A percentile compares a stretch with the other conserved stretches of the same genome.
phyloP scores from a whole-genome alignment of 1,140 invertebrate genomes.

The Achatina immaculata region DNA sequence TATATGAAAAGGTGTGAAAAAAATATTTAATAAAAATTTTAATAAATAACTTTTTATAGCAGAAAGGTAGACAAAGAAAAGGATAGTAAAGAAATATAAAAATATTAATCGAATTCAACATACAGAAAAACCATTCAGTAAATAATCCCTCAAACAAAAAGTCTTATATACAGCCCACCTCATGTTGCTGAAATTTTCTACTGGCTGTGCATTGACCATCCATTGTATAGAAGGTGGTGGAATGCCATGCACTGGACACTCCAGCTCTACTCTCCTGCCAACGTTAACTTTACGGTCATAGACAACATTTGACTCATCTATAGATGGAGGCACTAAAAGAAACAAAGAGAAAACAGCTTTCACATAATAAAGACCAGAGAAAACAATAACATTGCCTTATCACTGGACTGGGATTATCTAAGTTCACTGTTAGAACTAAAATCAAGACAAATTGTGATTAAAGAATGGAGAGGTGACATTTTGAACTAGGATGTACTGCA shows the following conservation, averaged over 20 bases:
- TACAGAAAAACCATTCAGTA: no score
- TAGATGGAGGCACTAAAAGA: constrained; percentile 70
- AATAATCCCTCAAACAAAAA: no score
- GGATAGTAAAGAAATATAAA: no score
- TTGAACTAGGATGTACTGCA: no score
- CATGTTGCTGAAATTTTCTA: constrained; percentile 26
- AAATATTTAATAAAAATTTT: no score
- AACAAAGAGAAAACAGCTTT: background rate
- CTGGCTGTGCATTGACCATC: constrained; percentile 59
- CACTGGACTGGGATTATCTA: background rate
- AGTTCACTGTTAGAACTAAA: background rate
- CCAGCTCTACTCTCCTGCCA: constrained; percentile 66
- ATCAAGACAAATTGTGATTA: background rate
- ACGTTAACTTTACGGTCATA: constrained; percentile 63
- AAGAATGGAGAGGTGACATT: background rate
- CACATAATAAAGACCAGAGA: constrained; percentile 1
- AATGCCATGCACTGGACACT: constrained; percentile 72
- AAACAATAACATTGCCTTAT: background rate
- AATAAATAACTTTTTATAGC: background rate
- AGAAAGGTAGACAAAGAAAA: background rate
- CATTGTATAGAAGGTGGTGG: constrained; percentile 70
- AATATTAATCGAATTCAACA: no score
- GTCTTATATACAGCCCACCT: background rate
- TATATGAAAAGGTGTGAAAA: no score
- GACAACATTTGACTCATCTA: constrained; percentile 74